phyloP scores from a whole-genome alignment of 1,140 invertebrate genomes.

The Eciton burchellii region DNA sequence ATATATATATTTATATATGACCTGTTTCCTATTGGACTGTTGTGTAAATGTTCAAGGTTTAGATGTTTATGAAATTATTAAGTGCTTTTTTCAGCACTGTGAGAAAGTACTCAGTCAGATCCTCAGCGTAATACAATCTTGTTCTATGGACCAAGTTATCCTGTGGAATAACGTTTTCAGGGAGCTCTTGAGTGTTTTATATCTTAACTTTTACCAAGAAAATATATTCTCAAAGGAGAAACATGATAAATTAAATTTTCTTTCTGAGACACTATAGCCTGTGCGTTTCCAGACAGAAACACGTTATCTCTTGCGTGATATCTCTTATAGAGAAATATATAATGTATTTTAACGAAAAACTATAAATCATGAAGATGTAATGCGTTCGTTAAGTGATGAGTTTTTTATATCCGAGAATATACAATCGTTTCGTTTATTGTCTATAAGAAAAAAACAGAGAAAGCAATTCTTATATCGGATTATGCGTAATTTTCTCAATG shows the following conservation, averaged over 20 bases:
- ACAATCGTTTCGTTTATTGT: neutral
- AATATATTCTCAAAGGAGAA: constrained; percentile 5
- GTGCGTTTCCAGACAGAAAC: constrained; percentile 6
- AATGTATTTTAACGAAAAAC: neutral
- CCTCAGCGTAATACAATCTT: constrained; percentile 54
- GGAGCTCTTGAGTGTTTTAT: constrained; percentile 51
- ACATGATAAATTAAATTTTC: constrained; percentile 2
- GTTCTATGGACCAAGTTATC: constrained; percentile 55
- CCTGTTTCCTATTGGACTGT: constrained; percentile 19
- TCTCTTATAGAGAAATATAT: constrained; percentile 5
- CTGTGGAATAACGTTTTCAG: constrained; percentile 44
- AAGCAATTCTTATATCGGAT: neutral
- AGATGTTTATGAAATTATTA: constrained; percentile 30
- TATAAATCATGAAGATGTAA: neutral
- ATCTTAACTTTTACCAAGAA: constrained; percentile 45
- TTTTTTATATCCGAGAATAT: neutral
- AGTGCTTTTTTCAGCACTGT: constrained; percentile 41
- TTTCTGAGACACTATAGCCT: neutral
- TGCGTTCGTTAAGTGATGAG: neutral
- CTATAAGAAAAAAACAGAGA: neutral
- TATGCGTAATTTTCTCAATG: neutral
- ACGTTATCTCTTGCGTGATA: neutral
- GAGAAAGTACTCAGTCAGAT: constrained; percentile 50
- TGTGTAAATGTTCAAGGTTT: constrained; percentile 22
- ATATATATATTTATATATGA: constrained; percentile 44